Conservation (phyloP, 2,113 vertebrate species). For the Myotis davidii region DNA sequence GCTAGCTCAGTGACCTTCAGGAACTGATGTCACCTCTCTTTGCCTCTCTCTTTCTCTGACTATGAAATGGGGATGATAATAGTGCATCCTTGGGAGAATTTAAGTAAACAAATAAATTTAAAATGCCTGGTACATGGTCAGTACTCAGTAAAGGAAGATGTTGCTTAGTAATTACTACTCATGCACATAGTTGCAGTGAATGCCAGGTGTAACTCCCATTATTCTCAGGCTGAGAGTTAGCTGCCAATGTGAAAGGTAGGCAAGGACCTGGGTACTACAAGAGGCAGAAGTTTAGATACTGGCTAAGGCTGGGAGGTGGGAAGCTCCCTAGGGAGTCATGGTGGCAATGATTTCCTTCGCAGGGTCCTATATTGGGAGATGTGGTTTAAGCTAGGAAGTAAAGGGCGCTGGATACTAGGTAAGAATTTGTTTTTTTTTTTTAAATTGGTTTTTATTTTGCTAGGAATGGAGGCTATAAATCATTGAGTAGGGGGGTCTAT, state of each 20-base stretch:
- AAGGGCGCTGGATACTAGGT: neutral
- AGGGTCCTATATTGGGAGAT: neutral
- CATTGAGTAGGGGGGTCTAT: neutral
- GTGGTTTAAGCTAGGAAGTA: neutral
- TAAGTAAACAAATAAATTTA: neutral
- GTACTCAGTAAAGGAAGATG: neutral
- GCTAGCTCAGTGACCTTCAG: neutral
- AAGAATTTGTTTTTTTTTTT: neutral
- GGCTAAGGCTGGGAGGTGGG: neutral
- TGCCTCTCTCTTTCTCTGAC: constrained; percentile 31
- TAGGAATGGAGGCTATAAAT: neutral
- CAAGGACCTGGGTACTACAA: neutral
- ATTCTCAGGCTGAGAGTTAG: neutral
- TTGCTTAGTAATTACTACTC: neutral
- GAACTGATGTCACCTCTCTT: neutral
- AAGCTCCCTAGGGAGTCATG: neutral
- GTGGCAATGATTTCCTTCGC: neutral
- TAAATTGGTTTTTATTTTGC: neutral
- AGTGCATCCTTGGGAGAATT: neutral
- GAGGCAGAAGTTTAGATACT: neutral
- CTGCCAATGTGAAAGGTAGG: neutral
- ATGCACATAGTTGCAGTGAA: neutral
- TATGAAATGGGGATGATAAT: neutral
- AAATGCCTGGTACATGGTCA: neutral
- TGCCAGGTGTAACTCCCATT: neutral